Conservation (phyloP, 30 jellyfish, hydroid and myxozoan genomes). For the Pelagia noctiluca region DNA sequence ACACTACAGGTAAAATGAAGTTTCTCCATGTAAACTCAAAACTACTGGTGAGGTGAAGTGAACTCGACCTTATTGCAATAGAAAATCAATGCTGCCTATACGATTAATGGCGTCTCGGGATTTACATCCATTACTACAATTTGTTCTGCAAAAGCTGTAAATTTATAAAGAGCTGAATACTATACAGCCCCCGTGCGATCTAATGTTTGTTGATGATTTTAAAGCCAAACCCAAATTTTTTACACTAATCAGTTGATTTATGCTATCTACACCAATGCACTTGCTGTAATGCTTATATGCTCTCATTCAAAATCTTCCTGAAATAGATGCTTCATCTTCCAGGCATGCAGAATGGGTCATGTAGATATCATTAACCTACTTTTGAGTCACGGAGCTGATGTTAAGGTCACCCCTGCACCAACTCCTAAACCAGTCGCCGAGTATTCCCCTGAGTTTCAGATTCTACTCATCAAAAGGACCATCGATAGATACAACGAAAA, state of each 20-base stretch:
- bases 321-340: neutral
- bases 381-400: constrained; percentile 88
- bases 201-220: too few relatives aligned
- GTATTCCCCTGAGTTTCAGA: constrained; percentile 49
- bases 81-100: too few relatives aligned
- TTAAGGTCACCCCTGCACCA: constrained; percentile 58
- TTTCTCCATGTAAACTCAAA: too few relatives aligned
- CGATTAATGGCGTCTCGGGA: too few relatives aligned
- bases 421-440: constrained; percentile 42
- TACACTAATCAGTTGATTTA: neutral
- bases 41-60: too few relatives aligned
- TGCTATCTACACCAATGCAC: neutral
- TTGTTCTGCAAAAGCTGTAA: too few relatives aligned
- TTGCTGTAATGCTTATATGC: neutral
- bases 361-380: constrained; percentile 71
- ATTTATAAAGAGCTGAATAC: too few relatives aligned
- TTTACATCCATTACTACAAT: too few relatives aligned
- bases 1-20: too few relatives aligned
- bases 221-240: neutral
- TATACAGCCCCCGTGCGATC: too few relatives aligned
- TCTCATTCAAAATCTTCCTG: neutral
- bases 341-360: constrained; percentile 92
- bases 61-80: too few relatives aligned
- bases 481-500: constrained; percentile 41
- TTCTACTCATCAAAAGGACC: constrained; percentile 8